Conservation (phyloP, 2,113 vertebrate species). For the Seriola quinqueradiata region DNA sequence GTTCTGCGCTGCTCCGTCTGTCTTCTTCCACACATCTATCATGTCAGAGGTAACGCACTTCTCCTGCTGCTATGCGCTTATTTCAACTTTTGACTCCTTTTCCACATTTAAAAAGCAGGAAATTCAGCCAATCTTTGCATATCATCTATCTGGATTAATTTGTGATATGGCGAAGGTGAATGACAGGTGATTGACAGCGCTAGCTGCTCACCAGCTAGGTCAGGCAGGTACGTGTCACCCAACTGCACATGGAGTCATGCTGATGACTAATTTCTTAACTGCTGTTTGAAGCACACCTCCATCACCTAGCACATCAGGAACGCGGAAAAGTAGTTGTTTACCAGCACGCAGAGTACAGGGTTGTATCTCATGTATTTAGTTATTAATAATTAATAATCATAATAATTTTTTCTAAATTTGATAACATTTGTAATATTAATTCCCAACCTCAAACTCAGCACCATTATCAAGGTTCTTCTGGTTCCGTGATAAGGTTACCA, state of each 20-base stretch:
- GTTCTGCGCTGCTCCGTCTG: not conserved
- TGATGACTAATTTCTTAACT: constrained; percentile 70
- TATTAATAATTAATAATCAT: not conserved
- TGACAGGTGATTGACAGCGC: constrained; percentile 74
- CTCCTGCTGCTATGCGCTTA: constrained; percentile 16
- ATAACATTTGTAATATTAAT: not conserved
- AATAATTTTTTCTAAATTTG: not conserved
- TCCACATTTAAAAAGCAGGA: constrained; percentile 19
- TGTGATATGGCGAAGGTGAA: constrained; percentile 23
- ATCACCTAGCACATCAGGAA: constrained; percentile 43
- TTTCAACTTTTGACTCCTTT: constrained; percentile 46
- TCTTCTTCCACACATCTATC: constrained; percentile 13
- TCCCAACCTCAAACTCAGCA: not conserved
- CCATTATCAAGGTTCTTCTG: constrained; percentile 29
- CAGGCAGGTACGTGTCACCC: constrained; percentile 61
- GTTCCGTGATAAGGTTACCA: constrained; percentile 66
- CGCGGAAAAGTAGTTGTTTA: constrained; percentile 25
- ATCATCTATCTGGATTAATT: constrained; percentile 53
- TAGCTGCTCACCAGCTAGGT: constrained; percentile 53
- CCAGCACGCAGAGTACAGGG: not conserved
- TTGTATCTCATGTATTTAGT: not conserved
- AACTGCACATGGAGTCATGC: constrained; percentile 38
- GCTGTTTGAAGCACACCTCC: constrained; percentile 51
- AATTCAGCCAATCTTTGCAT: not conserved
- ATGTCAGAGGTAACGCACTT: not conserved